Conservation (phyloP, 64 coral and sea anemone species). For the Montipora capricornis region DNA sequence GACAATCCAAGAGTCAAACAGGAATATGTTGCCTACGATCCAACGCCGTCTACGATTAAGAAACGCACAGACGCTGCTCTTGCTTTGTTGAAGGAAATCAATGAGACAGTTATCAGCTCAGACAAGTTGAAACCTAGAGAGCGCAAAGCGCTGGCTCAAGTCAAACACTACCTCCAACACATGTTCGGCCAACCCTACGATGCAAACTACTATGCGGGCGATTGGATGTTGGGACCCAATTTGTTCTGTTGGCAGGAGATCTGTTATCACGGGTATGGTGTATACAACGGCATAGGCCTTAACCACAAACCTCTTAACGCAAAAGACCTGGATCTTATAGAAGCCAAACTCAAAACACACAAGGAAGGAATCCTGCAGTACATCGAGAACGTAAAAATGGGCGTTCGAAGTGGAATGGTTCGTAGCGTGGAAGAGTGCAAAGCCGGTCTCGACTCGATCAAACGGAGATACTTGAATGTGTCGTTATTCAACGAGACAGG, state of each 20-base stretch:
- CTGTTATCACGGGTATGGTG: conserved; percentile 57
- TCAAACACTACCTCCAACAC: conserved; percentile 86
- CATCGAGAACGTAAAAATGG: conserved; percentile 85
- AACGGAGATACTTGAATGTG: conserved; percentile 76
- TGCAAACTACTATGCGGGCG: conserved; percentile 87
- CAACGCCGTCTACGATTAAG: conserved; percentile 57
- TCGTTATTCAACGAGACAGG: conserved; percentile 78
- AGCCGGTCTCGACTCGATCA: conserved; percentile 80
- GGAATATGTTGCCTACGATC: conserved; percentile 72
- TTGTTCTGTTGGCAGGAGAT: conserved; percentile 90
- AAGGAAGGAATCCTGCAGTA: conserved; percentile 68
- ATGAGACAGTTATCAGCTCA: conserved; percentile 10
- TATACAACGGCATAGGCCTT: conserved; percentile 55
- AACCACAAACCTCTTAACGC: conserved; percentile 65
- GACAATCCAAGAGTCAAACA: neutral
- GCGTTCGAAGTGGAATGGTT: conserved; percentile 75
- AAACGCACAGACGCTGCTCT: conserved; percentile 73
- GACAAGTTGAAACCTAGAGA: conserved; percentile 84
- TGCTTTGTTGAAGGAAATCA: conserved; percentile 66
- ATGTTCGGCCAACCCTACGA: conserved; percentile 87
- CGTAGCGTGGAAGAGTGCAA: conserved; percentile 77
- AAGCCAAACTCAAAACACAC: conserved; percentile 53
- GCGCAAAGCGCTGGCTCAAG: conserved; percentile 75
- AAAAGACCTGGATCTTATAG: conserved; percentile 50
- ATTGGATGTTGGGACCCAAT: conserved; percentile 97